phyloP scores from a whole-genome alignment of 2,797 vertebrate genomes.

The Anolis apletophallus region DNA sequence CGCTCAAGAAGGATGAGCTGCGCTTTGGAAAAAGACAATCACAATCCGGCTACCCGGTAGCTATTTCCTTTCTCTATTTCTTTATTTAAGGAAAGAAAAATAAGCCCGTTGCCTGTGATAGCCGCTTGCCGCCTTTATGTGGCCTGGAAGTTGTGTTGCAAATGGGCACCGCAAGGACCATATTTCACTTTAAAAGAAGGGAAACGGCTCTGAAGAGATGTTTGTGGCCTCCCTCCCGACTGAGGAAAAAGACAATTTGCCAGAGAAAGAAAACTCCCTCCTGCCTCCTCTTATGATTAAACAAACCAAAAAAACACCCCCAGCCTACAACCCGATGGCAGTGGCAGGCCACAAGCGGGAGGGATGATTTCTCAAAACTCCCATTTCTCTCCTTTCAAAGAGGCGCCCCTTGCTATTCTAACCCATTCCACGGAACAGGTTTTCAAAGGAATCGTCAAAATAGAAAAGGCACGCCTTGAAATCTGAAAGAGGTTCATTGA shows the following conservation, averaged over 20 bases:
- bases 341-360: no score
- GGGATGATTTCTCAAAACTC: not conserved
- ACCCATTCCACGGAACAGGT: not conserved
- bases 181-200: not conserved
- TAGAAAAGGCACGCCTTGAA: not conserved
- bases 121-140: not conserved
- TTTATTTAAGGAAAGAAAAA: constrained; percentile 4
- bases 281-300: not conserved
- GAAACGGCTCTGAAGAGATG: not conserved
- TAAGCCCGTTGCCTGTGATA: not conserved
- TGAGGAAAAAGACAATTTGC: not conserved
- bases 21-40: not conserved
- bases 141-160: not conserved
- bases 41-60: not conserved
- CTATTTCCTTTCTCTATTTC: not conserved
- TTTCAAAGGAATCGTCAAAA: constrained; percentile 1
- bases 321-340: not conserved
- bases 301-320: not conserved
- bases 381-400: not conserved
- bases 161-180: not conserved
- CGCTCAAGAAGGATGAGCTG: not conserved
- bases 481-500: not conserved
- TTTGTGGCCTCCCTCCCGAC: no score
- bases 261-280: not conserved
- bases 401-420: not conserved